Base-by-base conservation (phyloP, 2,797 vertebrate species). In the Staurois parvus region DNA sequence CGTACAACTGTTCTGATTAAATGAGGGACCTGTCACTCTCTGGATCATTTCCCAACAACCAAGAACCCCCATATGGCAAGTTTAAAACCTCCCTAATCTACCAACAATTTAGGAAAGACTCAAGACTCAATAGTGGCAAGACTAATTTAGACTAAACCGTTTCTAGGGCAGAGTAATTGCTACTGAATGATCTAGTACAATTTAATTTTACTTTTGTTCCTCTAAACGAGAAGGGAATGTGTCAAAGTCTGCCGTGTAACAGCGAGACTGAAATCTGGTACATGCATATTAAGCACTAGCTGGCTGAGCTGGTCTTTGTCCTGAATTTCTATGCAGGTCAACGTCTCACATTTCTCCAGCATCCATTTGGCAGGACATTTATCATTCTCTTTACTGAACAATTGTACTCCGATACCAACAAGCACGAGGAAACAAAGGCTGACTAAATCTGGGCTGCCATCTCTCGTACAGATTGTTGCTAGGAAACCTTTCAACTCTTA, bases 381-480 rank as follows among this genome's bases (percentile, higher is more conserved):
- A 95, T 93, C 93, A 96, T 93, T 93, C 92, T 92, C 62, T 92
- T 81, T 89, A 88, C 91, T 79, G 84, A 93, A 95, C 94, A 95
- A 94, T 94, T 93, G 90, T 91, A 90, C 90, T 84, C 89, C 89
- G 93, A 94, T 92, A 94, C 89, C 91, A 92, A 92, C 92, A 78
- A 90, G 92, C 89, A 91, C 89, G 83, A 88, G 85, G 85, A 88
- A 70, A 91, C 95, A 94, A 96, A 96, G 94, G 87, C 91, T 83
- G 85, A 81, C 88, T 89, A 91, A 91, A 91, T 85, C 79, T 78
- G 88, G 90, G 88, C 88, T 91, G 85, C 88, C 78, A 88, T 90
- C 89, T 86, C 88, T 90, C 88, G 88, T 87, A 85, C 84, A 52
- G 74, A 89, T 78, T 87, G 93, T 95, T 96, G 95, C 94, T 85